Conservation (phyloP, 2,888 invertebrate species). For the Ischnura elegans region DNA sequence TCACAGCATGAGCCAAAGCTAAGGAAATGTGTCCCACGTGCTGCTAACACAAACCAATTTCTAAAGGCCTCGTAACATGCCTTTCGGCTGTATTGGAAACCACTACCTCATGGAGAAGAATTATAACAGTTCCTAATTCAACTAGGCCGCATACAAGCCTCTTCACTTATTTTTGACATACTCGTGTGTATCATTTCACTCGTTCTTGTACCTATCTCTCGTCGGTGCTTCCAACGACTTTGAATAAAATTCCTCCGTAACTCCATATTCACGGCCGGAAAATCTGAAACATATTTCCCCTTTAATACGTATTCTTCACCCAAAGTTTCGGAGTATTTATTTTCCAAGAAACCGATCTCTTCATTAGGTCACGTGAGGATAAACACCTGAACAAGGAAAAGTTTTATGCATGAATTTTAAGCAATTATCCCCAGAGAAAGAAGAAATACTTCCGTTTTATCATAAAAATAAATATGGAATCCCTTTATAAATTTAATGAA, state of each 20-base stretch:
- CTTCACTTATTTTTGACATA: background rate
- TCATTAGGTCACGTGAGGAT: background rate
- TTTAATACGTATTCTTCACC: background rate
- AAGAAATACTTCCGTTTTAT: background rate
- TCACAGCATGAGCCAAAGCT: background rate
- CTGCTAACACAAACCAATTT: background rate
- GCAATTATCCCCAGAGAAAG: background rate
- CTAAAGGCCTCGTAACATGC: background rate
- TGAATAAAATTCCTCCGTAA: background rate
- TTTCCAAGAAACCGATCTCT: background rate
- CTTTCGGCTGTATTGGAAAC: background rate
- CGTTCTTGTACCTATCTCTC: background rate
- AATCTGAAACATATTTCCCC: conserved; percentile 8
- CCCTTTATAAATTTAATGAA: background rate
- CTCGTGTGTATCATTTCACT: background rate
- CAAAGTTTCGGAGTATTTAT: background rate
- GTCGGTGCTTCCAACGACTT: background rate
- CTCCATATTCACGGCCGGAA: background rate
- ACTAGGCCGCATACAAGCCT: background rate
- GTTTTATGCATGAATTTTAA: background rate
- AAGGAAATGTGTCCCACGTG: background rate
- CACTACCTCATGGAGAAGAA: background rate
- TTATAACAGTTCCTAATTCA: background rate
- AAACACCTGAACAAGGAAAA: background rate
- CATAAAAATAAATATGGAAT: background rate